A percentile compares a stretch with the other conserved stretches of the same genome.
Evolutionary conservation across 2,113 vertebrate species (phyloP).

Genomic region (Thalassoma bifasciatum): DNA sequence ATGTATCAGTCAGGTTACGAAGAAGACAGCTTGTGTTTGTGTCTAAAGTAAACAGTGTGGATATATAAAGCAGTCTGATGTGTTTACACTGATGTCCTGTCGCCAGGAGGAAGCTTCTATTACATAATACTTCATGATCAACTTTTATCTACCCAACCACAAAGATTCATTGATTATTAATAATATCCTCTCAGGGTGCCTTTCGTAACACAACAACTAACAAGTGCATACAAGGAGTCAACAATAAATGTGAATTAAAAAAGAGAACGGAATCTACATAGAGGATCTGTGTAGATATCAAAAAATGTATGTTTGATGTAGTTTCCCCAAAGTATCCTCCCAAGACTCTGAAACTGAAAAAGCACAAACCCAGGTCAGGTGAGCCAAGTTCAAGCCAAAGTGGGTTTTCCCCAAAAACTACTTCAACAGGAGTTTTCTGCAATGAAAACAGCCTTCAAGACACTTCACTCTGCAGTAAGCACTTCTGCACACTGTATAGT

Average conservation of each 20-base stretch:
- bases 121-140: neutral
- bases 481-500: neutral
- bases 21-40: neutral
- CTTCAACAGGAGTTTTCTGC: neutral
- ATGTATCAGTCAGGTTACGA: neutral
- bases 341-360: too few species aligned
- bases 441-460: conserved; percentile 21
- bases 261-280: neutral
- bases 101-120: neutral
- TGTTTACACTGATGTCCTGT: neutral
- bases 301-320: too few species aligned
- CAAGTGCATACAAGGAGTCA: neutral
- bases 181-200: neutral
- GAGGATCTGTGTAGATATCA: neutral
- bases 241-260: too few species aligned
- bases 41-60: neutral
- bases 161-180: conserved; percentile 2
- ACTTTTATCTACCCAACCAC: neutral
- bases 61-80: neutral
- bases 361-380: too few species aligned
- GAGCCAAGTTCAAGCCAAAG: neutral
- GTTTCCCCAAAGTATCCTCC: too few species aligned
- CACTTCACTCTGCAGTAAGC: neutral
- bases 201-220: neutral
- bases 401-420: neutral